A percentile compares a stretch with the other conserved stretches of the same genome.
Evolutionary conservation across 2,888 invertebrate species (phyloP).

Genomic region (Chorisops tibialis): DNA sequence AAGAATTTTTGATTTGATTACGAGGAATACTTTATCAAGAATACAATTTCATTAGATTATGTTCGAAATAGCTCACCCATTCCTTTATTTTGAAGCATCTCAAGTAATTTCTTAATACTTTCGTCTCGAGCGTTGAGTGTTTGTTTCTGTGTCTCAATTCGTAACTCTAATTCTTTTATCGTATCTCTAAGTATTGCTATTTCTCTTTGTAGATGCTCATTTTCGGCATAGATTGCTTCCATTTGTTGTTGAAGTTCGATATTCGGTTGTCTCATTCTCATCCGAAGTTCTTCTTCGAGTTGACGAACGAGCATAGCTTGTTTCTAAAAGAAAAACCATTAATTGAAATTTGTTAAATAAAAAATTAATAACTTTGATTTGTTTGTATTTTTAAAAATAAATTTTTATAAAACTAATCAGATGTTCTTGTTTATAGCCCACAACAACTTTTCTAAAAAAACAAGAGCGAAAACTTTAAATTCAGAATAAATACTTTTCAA

Average conservation of each 20-base stretch:
- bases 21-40: too few species aligned
- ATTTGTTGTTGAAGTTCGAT: slow-evolving; percentile 90
- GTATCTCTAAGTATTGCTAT: slow-evolving; percentile 90
- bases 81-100: slow-evolving; percentile 97
- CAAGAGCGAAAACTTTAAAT: too few species aligned
- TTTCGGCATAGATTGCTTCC: slow-evolving; percentile 87
- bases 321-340: too few species aligned
- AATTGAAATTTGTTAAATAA: neutral
- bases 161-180: slow-evolving; percentile 93
- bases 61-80: slow-evolving; percentile 69
- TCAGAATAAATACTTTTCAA: too few species aligned
- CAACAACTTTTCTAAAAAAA: too few species aligned
- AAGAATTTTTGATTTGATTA: too few species aligned
- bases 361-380: too few species aligned
- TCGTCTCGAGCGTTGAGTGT: slow-evolving; percentile 95
- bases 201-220: slow-evolving; percentile 90
- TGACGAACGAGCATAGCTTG: slow-evolving; percentile 93
- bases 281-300: slow-evolving; percentile 84
- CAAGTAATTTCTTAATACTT: slow-evolving; percentile 96
- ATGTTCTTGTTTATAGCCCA: too few species aligned
- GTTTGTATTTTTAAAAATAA: too few species aligned
- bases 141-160: slow-evolving; percentile 97
- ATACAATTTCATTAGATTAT: neutral
- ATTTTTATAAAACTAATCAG: too few species aligned
- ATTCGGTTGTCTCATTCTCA: slow-evolving; percentile 85